These are phyloP conservation scores for Gymnarchus niloticus DNA, from an alignment of 2,113 vertebrate species.

Conservation along the genomic window DNA sequence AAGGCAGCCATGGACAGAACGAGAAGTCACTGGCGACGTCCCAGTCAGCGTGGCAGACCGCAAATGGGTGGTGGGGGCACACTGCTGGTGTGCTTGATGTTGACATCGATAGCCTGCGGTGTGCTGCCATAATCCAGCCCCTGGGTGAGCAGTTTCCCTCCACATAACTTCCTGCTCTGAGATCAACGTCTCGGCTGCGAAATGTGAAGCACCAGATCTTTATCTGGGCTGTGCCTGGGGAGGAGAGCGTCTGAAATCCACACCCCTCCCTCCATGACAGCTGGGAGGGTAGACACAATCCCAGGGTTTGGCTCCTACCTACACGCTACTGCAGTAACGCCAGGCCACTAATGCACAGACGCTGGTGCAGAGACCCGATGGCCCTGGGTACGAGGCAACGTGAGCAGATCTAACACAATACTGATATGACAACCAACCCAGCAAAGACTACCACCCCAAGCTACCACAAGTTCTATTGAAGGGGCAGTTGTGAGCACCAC, in stretches of 20 bases:
- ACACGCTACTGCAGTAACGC: not conserved
- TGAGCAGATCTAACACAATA: no score
- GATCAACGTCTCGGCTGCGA: not conserved
- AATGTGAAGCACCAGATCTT: not conserved
- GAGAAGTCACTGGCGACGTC: not conserved
- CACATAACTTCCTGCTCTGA: not conserved
- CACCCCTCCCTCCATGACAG: not conserved
- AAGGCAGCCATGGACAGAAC: not conserved
- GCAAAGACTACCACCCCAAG: not conserved
- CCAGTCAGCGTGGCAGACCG: conserved; percentile 6
- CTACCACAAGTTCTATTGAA: not conserved
- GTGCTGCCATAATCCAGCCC: no score
- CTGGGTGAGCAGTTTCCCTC: not conserved
- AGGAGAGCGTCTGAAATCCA: not conserved
- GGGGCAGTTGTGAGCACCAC: not conserved
- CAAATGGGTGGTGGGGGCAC: conserved; percentile 9
- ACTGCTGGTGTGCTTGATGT: not conserved
- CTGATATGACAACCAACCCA: no score
- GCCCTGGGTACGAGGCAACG: no score
- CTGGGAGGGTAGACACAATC: not conserved
- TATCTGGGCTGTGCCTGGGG: not conserved
- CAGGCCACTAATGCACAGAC: no score
- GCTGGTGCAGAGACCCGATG: no score
- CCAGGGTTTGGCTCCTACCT: not conserved
- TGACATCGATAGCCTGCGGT: not conserved